Evolutionary conservation across 2,113 vertebrate species (phyloP).

Genomic region (Odocoileus virginianus): DNA sequence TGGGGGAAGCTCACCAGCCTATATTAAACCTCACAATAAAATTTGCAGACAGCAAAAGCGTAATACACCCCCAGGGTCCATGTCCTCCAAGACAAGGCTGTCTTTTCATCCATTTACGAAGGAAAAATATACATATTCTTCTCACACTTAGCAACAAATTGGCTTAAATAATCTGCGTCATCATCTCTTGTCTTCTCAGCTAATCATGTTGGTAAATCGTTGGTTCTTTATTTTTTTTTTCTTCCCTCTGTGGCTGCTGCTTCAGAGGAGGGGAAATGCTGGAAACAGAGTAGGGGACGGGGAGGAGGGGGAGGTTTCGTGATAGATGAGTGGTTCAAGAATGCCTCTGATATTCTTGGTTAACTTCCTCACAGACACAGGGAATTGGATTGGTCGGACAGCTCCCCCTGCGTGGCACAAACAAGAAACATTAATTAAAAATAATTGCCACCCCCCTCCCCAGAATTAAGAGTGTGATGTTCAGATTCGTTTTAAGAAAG

Average conservation of each 20-base stretch:
- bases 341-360: not conserved
- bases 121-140: not conserved
- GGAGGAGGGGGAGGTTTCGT: not conserved
- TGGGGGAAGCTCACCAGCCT: accelerated
- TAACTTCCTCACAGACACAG: slow-evolving; percentile 29
- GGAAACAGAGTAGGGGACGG: not conserved
- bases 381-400: not conserved
- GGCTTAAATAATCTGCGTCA: not conserved
- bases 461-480: slow-evolving; percentile 80
- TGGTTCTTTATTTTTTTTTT: not conserved
- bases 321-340: accelerated
- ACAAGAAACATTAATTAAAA: slow-evolving; percentile 83
- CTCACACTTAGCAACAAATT: slow-evolving; percentile 21
- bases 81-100: accelerated
- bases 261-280: not conserved
- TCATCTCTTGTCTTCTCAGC: not conserved
- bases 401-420: slow-evolving; percentile 60
- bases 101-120: not conserved
- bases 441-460: slow-evolving; percentile 80
- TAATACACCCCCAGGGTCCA: accelerated
- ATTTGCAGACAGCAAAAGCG: not conserved
- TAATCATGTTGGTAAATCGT: slow-evolving; percentile 42
- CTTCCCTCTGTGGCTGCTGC: not conserved
- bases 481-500: slow-evolving; percentile 83
- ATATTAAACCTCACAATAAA: not conserved